A percentile compares a stretch with the other conserved stretches of the same genome.
Conservation (phyloP, 2,888 invertebrate species). For the Trachelus iudaicus region DNA sequence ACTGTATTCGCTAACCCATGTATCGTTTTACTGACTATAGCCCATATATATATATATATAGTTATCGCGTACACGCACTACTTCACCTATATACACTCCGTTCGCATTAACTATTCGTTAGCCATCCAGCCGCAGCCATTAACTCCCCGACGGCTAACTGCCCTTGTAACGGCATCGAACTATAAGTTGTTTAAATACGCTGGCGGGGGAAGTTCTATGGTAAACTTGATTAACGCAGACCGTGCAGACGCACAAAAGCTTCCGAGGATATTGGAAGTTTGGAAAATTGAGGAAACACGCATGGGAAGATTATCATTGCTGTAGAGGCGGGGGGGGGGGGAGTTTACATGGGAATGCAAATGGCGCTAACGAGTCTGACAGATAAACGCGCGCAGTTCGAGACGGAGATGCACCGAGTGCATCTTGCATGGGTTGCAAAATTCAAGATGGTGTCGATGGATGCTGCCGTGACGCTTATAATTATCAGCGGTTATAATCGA, state of each 20-base stretch:
- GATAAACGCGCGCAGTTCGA: too few species aligned
- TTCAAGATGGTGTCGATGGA: too few species aligned
- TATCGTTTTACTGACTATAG: too few species aligned
- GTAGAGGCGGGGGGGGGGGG: too few species aligned
- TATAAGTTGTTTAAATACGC: not conserved
- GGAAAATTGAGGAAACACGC: not conserved
- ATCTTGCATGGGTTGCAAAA: not conserved
- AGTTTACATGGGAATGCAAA: constrained; percentile 41
- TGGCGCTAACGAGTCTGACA: constrained; percentile 23
- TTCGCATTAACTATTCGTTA: not conserved
- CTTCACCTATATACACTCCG: not conserved
- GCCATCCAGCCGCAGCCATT: not conserved
- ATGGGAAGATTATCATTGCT: not conserved
- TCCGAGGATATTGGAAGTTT: not conserved
- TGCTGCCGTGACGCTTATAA: too few species aligned
- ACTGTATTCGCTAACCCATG: too few species aligned
- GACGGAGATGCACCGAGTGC: not conserved
- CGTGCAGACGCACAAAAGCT: too few species aligned
- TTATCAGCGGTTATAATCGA: too few species aligned
- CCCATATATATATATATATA: too few species aligned
- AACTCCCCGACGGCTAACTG: not conserved
- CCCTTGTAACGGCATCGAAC: not conserved
- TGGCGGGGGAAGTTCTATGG: not conserved
- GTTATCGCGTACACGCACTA: not conserved
- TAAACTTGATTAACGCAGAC: not conserved